Evolutionary conservation across 2,113 vertebrate species (phyloP), one percentile per base, ranked within the genome.

Genomic region (Amia ocellicauda): DNA sequence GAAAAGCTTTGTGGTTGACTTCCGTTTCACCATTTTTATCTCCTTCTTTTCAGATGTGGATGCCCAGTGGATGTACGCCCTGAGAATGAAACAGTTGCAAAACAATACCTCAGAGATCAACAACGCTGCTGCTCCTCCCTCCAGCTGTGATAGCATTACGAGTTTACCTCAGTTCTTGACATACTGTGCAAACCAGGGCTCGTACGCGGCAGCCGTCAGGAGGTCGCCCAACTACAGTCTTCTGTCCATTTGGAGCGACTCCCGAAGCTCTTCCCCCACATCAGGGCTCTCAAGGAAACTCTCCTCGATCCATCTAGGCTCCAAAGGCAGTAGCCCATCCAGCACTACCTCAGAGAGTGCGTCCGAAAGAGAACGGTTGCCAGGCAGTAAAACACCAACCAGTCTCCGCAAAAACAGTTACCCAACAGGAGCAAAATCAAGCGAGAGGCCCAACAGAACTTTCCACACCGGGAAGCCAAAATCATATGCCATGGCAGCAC

Each of bases 311-410:
- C 90, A 93, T n/a, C 78, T 98, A 66, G 94, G 90, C 70, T 98
- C 96, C 3, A 96, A 90, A 79, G 93, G 93, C 62, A 98, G 94
- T 81, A 96, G 93, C 67, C 90, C 93, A 10, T 94, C 92, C 73
- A 98, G 94, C 77, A 91, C 93, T 0, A 87, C 90, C n/a, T 92
- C 91, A 0, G 94, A 96, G 68, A 93, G 84, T 53, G 61, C 89
- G 14, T 90, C 75, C 0, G 95, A 98, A 67, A 80, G 86, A 67
- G 92, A 91, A 57, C 89, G 83, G 8, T 86, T 85, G 11, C 73
- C 72, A 0, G 84, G 83, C 3, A 82, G 80, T 1, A 84, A 81
- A 26, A 69, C 79, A 0, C 70, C 61, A 11, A 22, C 77, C 1
- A 79, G 82, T 0, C 78, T 76, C 17, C 73, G 73, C 13, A 80